phyloP scores from a whole-genome alignment of 1,140 invertebrate genomes.

The Drosophila carrolli region DNA sequence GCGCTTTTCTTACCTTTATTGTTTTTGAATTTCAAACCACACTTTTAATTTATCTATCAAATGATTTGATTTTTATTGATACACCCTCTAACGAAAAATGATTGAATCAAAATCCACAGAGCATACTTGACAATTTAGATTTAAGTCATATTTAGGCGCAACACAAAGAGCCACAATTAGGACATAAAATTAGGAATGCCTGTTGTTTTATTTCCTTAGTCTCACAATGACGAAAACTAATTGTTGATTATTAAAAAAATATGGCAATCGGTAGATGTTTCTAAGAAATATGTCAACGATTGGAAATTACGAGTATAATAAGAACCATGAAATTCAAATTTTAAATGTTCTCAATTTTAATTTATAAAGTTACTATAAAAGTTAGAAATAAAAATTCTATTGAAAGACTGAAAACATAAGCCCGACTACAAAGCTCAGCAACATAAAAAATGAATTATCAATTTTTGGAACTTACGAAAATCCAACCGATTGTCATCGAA shows the following conservation, averaged over 20 bases:
- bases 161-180: background rate
- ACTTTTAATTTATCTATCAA: slow-evolving; percentile 1
- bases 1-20: background rate
- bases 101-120: slow-evolving; percentile 10
- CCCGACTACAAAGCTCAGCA: background rate
- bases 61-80: slow-evolving; percentile 18
- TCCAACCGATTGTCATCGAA: slow-evolving; percentile 18
- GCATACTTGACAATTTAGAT: slow-evolving; percentile 25
- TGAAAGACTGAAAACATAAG: no score
- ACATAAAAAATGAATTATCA: no score
- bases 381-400: no score
- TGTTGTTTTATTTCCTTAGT: slow-evolving; percentile 15
- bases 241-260: background rate
- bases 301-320: no score
- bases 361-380: no score
- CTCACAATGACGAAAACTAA: background rate
- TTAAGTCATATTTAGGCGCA: slow-evolving; percentile 7
- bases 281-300: no score
- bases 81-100: slow-evolving; percentile 5
- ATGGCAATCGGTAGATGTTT: slow-evolving; percentile 25
- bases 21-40: background rate
- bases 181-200: slow-evolving; percentile 24
- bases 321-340: no score
- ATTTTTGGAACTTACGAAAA: no score
- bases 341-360: no score